Evolutionary conservation across 2,888 invertebrate species (phyloP), one percentile per base, ranked within the genome.

Genomic region (Pachydiplax longipennis): DNA sequence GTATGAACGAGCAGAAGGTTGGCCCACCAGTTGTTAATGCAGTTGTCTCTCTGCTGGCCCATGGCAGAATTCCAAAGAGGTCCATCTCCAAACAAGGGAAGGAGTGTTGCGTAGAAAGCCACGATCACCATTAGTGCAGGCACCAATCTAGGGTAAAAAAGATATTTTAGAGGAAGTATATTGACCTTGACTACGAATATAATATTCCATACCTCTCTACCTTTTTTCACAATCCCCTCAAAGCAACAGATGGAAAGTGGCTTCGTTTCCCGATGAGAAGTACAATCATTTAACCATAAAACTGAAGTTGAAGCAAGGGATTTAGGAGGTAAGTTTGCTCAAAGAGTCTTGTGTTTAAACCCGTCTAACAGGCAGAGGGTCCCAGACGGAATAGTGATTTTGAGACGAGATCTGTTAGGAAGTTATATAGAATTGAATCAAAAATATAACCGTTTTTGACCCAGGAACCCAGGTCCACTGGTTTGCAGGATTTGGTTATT

Each of bases 1-100:
- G 97, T 97, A 92, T 97, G 97, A 87, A 97, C 94, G 93, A 97
- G 97, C 61, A 97, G 93, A 82, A 97, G 94, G 93, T 97, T 97
- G 0, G 96, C 93, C 97, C 97, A 97, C 97, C 97, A 97, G 0
- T 96, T 96, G 0, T 94, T 93, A 92, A 95, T 93, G 92, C 97
- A 97, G 91, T 96, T 94, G 90, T 96, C 95, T 92, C 95, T 95
- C 18, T 87, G 61, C 31, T 87, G 58, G 0, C 37, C 87, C 37
- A 87, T 87, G 6, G 35, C 58, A 4, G 35, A 22, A 58, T 96
- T 94, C 97, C 97, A 97, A 82, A 97, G 94, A 0, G 97, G 97
- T 0, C 97, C 97, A 91, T 95, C 95, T 37, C 96, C 96, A 48
- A 97, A 93, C 93, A 96, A 95, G 6, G 95, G 95, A 90, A 97